phyloP scores from a whole-genome alignment of 2,797 vertebrate species.

The Hoplostethus mediterraneus region DNA sequence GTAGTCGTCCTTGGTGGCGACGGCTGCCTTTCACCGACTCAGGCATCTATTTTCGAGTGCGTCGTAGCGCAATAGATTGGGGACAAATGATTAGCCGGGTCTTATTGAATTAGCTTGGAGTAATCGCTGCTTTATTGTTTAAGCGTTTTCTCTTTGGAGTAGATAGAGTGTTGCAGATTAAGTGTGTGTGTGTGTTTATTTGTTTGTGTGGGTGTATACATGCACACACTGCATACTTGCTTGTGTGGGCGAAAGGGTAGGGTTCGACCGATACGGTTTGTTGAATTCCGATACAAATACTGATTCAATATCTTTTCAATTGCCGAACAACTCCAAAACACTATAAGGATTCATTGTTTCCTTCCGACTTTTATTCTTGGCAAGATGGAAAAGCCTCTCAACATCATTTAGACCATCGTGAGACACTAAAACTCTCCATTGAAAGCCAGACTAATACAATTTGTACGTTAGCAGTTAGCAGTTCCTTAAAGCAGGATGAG shows the following conservation, averaged over 20 bases:
- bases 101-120: slow-evolving; percentile 61
- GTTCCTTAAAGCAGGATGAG: neutral
- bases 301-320: slow-evolving; percentile 22
- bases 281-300: too few species aligned
- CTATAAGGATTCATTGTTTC: neutral
- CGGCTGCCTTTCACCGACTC: slow-evolving; percentile 38
- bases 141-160: slow-evolving; percentile 59
- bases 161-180: slow-evolving; percentile 50
- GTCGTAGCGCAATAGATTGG: slow-evolving; percentile 32
- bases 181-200: slow-evolving; percentile 14
- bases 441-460: neutral
- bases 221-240: neutral
- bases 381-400: too few species aligned
- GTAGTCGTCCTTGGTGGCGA: slow-evolving; percentile 57
- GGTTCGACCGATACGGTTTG: neutral
- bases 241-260: neutral
- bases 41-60: neutral
- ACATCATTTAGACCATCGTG: neutral
- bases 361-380: too few species aligned
- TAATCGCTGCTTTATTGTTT: slow-evolving; percentile 60
- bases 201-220: slow-evolving; percentile 2
- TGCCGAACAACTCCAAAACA: slow-evolving; percentile 6
- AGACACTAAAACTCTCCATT: neutral
- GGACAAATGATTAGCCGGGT: slow-evolving; percentile 54
- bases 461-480: neutral